Evolutionary conservation across 2,113 vertebrate genomes (phyloP).

Genomic region (Empidonax traillii): DNA sequence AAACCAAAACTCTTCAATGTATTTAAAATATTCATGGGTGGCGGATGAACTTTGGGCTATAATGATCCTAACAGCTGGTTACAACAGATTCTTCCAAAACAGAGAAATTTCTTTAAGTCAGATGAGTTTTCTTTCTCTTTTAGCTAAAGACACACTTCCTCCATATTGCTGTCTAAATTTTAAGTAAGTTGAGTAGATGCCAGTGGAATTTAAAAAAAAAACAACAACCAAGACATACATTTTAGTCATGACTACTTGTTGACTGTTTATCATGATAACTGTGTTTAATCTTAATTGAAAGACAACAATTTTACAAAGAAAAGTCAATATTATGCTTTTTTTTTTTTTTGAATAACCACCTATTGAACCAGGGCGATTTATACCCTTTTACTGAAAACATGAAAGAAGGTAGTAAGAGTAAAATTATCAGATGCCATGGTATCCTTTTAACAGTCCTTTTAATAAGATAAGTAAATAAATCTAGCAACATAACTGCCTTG

Average conservation of each 20-base stretch:
- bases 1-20: neutral
- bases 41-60: neutral
- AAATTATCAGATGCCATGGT: neutral
- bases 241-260: neutral
- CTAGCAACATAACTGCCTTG: neutral
- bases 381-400: neutral
- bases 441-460: neutral
- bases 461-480: neutral
- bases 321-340: neutral
- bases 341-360: neutral
- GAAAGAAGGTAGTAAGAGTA: neutral
- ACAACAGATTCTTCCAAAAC: neutral
- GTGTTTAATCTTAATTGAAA: neutral
- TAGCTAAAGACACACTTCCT: neutral
- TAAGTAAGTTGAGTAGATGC: neutral
- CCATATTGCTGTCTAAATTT: neutral
- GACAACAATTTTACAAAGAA: neutral
- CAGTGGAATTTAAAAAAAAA: neutral
- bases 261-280: neutral
- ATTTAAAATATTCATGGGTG: neutral
- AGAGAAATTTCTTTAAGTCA: neutral
- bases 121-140: neutral
- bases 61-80: conserved; percentile 11
- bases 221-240: neutral
- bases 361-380: neutral